These are phyloP conservation scores for Pandemis corylana DNA, from an alignment of 2,888 invertebrate species.

Conservation along the genomic window DNA sequence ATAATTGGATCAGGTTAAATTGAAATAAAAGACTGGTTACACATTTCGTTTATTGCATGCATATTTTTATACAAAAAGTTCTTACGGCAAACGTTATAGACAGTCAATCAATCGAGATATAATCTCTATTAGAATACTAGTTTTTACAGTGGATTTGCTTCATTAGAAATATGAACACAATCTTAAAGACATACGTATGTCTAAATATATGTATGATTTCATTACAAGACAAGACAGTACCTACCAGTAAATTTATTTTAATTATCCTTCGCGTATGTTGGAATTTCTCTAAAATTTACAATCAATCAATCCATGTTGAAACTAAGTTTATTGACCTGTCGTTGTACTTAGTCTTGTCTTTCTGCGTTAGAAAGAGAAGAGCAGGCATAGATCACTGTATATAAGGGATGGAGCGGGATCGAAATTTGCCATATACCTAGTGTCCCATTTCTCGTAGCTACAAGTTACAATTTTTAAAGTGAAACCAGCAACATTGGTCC, in stretches of 20 bases:
- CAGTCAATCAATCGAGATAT: conserved; percentile 38
- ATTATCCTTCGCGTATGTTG: too few species aligned
- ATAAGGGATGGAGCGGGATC: too few species aligned
- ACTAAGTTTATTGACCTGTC: too few species aligned
- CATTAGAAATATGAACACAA: conserved; percentile 27
- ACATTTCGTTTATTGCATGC: conserved; percentile 34
- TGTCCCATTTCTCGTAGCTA: too few species aligned
- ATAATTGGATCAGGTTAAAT: not conserved
- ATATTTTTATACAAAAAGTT: conserved; percentile 36
- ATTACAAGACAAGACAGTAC: not conserved
- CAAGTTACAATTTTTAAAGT: too few species aligned
- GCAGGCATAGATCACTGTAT: too few species aligned
- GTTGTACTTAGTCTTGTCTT: too few species aligned
- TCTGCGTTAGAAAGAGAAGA: too few species aligned
- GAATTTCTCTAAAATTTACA: too few species aligned
- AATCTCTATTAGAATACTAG: conserved; percentile 35
- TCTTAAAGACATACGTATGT: not conserved
- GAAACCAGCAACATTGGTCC: too few species aligned
- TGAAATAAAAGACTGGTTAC: conserved; percentile 26
- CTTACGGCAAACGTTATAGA: conserved; percentile 31
- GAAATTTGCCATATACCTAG: too few species aligned
- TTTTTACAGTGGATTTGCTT: conserved; percentile 7
- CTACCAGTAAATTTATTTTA: not conserved
- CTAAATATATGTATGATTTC: not conserved
- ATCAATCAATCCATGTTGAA: too few species aligned